Evolutionary conservation across 2,888 invertebrate species (phyloP).

Genomic region (Timema cristinae): DNA sequence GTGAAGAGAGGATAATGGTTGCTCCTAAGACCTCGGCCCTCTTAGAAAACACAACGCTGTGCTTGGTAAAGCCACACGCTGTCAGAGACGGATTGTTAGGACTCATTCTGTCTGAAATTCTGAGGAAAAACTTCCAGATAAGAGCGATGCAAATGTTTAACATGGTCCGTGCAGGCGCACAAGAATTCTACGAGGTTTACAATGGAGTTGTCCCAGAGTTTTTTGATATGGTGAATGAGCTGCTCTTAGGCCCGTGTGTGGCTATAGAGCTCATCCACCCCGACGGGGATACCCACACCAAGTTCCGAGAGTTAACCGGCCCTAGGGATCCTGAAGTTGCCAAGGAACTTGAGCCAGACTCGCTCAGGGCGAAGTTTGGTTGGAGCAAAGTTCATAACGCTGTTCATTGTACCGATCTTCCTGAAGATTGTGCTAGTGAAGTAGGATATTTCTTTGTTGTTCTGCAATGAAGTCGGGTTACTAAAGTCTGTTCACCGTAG

Average conservation of each 20-base stretch:
- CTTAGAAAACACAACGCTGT: slow-evolving; percentile 67
- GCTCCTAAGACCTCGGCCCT: slow-evolving; percentile 49
- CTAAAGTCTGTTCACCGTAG: too few species aligned
- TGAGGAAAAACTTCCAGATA: slow-evolving; percentile 71
- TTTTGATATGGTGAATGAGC: slow-evolving; percentile 67
- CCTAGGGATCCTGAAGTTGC: slow-evolving; percentile 73
- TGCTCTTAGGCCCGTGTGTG: slow-evolving; percentile 80
- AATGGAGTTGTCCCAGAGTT: slow-evolving; percentile 81
- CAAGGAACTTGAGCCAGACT: not conserved
- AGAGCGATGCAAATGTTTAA: slow-evolving; percentile 76
- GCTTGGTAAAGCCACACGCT: slow-evolving; percentile 87
- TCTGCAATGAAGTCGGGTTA: too few species aligned
- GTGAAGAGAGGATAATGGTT: slow-evolving; percentile 37
- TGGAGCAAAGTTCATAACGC: not conserved
- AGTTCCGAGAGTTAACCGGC: slow-evolving; percentile 80
- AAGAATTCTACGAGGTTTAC: slow-evolving; percentile 91
- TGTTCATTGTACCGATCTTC: not conserved
- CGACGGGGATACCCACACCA: slow-evolving; percentile 50
- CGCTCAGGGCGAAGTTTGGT: slow-evolving; percentile 6
- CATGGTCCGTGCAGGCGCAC: slow-evolving; percentile 76
- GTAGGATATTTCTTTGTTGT: not conserved
- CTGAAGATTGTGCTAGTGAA: not conserved
- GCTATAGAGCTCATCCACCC: slow-evolving; percentile 77
- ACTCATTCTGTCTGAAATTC: slow-evolving; percentile 66
- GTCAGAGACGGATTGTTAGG: slow-evolving; percentile 63